These are phyloP conservation scores for Mamestra configurata DNA, from an alignment of 1,140 invertebrate genomes.

Conservation along the genomic window DNA sequence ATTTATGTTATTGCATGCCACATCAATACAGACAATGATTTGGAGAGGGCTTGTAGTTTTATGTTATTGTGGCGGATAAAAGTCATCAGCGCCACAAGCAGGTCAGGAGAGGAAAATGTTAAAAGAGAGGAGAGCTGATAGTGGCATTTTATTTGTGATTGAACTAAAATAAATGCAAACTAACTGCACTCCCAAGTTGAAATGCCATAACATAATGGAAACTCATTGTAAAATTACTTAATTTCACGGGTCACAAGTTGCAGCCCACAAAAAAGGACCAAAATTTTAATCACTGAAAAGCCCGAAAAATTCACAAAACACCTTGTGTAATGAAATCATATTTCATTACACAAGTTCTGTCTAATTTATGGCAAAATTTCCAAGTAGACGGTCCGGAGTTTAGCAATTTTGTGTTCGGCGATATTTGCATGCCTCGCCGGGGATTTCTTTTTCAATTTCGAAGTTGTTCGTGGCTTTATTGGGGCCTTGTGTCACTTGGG, in stretches of 20 bases:
- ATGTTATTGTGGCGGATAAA: too few species aligned
- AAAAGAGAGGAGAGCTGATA: too few species aligned
- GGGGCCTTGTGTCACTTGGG: constrained; percentile 65
- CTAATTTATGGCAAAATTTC: constrained; percentile 54
- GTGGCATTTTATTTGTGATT: too few species aligned
- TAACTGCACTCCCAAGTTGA: too few species aligned
- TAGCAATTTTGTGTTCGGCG: constrained; percentile 69
- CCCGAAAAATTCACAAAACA: constrained; percentile 3
- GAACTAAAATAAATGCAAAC: too few species aligned
- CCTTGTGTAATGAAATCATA: constrained; percentile 46
- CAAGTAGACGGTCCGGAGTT: constrained; percentile 58
- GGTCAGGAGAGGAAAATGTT: too few species aligned
- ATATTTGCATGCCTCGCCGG: constrained; percentile 68
- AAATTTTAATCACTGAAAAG: constrained; percentile 8
- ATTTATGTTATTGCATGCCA: too few species aligned
- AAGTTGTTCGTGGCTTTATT: constrained; percentile 76
- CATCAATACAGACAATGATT: too few species aligned
- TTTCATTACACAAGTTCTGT: constrained; percentile 43
- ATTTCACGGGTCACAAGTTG: not conserved
- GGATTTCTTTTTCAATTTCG: constrained; percentile 80
- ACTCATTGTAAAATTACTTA: too few species aligned
- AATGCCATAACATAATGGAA: too few species aligned
- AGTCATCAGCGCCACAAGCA: too few species aligned
- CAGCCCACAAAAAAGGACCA: not conserved
- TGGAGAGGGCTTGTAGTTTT: too few species aligned